phyloP scores from a whole-genome alignment of 2,888 invertebrate species.

The Aphodius granarius region DNA sequence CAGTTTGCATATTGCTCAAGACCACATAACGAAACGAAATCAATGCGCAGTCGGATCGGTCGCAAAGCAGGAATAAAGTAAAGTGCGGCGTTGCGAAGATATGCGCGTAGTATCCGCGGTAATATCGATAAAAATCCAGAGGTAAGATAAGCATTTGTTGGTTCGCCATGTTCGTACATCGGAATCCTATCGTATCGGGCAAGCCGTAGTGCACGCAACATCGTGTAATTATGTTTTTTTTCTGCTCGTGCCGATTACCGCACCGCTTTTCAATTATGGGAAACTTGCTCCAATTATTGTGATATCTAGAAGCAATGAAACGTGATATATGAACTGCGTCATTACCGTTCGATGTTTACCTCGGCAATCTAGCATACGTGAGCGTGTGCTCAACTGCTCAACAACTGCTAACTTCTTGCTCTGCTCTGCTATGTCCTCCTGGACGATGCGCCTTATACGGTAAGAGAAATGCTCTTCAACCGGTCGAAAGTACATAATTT shows the following conservation, averaged over 20 bases:
- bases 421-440: slow-evolving; percentile 2
- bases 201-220: neutral
- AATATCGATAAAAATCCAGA: neutral
- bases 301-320: slow-evolving; percentile 9
- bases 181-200: neutral
- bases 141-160: neutral
- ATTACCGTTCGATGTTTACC: slow-evolving; percentile 7
- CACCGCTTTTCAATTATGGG: slow-evolving; percentile 12
- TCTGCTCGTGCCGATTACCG: slow-evolving; percentile 9
- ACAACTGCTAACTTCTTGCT: too few species aligned
- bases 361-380: slow-evolving; percentile 1
- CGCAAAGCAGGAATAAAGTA: neutral
- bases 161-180: neutral
- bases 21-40: neutral
- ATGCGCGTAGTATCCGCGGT: neutral
- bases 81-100: neutral
- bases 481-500: neutral
- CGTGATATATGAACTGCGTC: slow-evolving; percentile 8
- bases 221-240: slow-evolving; percentile 8
- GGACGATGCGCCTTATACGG: neutral
- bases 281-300: slow-evolving; percentile 14
- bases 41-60: neutral
- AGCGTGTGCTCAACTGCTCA: neutral
- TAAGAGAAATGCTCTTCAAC: neutral
- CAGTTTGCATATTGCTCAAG: neutral